Base-by-base conservation (phyloP, 2,797 vertebrate genomes). In the Coregonus sp. region DNA sequence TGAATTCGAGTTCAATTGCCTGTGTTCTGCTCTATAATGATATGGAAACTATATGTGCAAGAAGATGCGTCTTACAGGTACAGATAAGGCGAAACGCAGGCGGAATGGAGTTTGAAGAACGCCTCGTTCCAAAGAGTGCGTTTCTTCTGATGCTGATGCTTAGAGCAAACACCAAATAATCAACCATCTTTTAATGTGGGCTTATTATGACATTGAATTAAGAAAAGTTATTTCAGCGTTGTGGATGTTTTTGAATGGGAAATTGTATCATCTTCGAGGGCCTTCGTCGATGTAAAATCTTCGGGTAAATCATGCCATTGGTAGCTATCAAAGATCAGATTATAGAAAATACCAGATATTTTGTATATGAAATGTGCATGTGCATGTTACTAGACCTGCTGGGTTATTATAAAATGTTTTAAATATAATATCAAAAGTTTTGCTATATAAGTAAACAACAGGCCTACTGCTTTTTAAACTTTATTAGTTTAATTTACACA, bases 31-130 rank as follows among this genome's bases (percentile, higher is more conserved):
- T 72, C 12, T 59, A 74, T 40, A 59, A 59, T 40, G n/a, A 56
- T 71, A 59, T 76, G 66, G 75, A 76, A 77, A 80, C 81, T 76
- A n/a, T 37, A 40, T 65, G 72, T 77, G 75, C 75, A 85, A 63
- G 65, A 85, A 47, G 85, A 87, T 87, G 88, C 86, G 86, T 88
- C 79, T 84, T 80, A 92, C 93, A 93, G 93, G 93, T 94, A 91
- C 92, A 93, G 91, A 93, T 79, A 93, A 93, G 85, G 86, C 87
- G 85, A 88, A 80, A 78, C 71, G 82, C 78, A 75, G 86, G 83
- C 86, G 84, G 82, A 86, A 83, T 81, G 85, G 89, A 86, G 88
- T 91, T 91, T 80, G 75, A 84, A 76, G 81, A 84, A 68, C 66
- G 77, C 40, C 40, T 47, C 40, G 40, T 47, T 47, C 40, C 40